Evolutionary conservation across 2,888 invertebrate genomes (phyloP).

Genomic region (Drosophila villosipedis): DNA sequence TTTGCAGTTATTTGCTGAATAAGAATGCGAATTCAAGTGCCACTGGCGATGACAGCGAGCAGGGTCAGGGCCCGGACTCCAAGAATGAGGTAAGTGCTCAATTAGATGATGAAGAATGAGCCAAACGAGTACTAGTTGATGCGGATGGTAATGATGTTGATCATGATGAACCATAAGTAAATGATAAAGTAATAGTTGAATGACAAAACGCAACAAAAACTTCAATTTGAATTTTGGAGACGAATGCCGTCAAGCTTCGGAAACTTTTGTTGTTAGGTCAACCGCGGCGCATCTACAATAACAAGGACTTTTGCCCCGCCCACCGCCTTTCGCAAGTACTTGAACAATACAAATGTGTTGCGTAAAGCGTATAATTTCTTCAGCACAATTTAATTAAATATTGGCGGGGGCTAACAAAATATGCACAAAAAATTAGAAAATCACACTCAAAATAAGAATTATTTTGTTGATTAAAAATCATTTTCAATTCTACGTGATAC

Average conservation of each 20-base stretch:
- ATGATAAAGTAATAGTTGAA: constrained; percentile 12
- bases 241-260: constrained; percentile 45
- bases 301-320: not conserved
- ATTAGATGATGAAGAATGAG: constrained; percentile 16
- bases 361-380: constrained; percentile 26
- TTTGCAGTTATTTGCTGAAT: constrained; percentile 66
- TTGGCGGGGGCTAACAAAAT: not conserved
- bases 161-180: not conserved
- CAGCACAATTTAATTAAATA: constrained; percentile 45
- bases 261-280: constrained; percentile 29
- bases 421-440: not conserved
- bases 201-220: constrained; percentile 22
- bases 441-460: not conserved
- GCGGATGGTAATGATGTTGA: constrained; percentile 8
- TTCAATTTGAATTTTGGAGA: constrained; percentile 55
- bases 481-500: not conserved
- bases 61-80: constrained; percentile 69
- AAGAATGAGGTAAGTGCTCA: constrained; percentile 71
- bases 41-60: constrained; percentile 73
- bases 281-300: not conserved
- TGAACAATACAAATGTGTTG: constrained; percentile 48
- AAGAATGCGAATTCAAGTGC: constrained; percentile 60
- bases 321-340: not conserved
- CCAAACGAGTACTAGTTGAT: not conserved
- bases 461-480: not conserved